Percentiles rank a stretch among this genome's conserved stretches.
Conservation (phyloP, 1,140 invertebrate genomes). For the Drosophila serrata region DNA sequence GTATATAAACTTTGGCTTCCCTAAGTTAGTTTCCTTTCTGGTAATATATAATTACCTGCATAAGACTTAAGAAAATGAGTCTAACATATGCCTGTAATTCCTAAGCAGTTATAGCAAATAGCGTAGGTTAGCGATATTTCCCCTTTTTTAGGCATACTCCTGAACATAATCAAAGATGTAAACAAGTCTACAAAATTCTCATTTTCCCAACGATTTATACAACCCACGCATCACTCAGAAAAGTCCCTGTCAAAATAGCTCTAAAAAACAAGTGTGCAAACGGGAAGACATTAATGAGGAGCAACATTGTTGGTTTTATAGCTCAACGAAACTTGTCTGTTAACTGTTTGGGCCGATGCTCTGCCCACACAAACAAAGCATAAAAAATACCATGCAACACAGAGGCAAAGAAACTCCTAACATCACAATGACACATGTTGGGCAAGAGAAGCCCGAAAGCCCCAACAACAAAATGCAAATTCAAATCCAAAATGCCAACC, state of each 20-base stretch:
- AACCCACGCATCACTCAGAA: not conserved
- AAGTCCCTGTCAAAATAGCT: conserved; percentile 9
- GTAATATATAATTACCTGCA: no score
- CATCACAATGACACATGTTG: conserved; percentile 53
- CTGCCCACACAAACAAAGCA: conserved; percentile 46
- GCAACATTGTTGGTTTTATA: conserved; percentile 67
- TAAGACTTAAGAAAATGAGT: no score
- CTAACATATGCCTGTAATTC: no score
- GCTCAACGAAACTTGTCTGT: conserved; percentile 60
- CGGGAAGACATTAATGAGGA: conserved; percentile 22
- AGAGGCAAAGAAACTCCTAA: conserved; percentile 40
- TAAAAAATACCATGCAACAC: conserved; percentile 61
- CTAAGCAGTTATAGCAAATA: no score
- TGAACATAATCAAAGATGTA: not conserved
- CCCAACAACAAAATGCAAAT: conserved; percentile 40
- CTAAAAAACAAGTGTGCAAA: conserved; percentile 1
- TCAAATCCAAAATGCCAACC: conserved; percentile 36
- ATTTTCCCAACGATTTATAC: no score
- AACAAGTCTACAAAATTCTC: not conserved
- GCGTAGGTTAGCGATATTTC: not conserved
- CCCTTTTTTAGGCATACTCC: not conserved
- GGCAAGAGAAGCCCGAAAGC: conserved; percentile 5
- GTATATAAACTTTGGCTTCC: no score
- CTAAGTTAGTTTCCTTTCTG: no score
- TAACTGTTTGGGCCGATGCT: conserved; percentile 27